Base-by-base conservation (phyloP, 1,140 invertebrate species). In the Neoseiulus cucumeris region DNA sequence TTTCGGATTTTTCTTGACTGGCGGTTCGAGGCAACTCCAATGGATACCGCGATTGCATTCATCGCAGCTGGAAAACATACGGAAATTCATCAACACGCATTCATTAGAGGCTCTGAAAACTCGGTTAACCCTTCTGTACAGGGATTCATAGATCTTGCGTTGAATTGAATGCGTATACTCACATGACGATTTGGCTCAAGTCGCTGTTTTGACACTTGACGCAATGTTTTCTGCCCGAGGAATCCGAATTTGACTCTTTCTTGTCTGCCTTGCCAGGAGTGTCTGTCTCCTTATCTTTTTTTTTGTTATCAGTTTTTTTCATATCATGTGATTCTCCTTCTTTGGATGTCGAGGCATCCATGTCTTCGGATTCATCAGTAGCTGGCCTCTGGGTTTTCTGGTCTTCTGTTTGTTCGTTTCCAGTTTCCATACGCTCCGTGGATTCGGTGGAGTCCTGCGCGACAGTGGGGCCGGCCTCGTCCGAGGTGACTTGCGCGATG, bases 1-100 rank as follows among this genome's bases (percentile, higher is more conserved):
- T 78, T 94, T 94, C 1, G 91, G 91, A 47, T 88, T 87, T 75
- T 93, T 93, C 75, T 90, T 92, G 0, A 91, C 80, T 1, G 91
- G 91, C 42, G 91, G 91, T 75, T 91, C 86, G 66, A 94, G 77
- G 76, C 91, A 95, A 30, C 81, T 82, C 74, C 93, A 93, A 76
- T 95, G 91, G 77, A 90, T 94, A 69, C 85, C 83, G 72, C 87
- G 85, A 72, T 82, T 80, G 75, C 91, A 95, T 74, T 92, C 89
- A 76, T 95, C 91, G 77, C 91, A 95, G 75, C 87, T 91, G 64
- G 9, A 39, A 39, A n/a, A 6, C 4, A 6, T 7, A 45, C 70
- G 12, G 41, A 51, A n/a, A 70, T 74, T 76, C 69, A 33, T 66
- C 5, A 6, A 7, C 14, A 14, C 6, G 28, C 14, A 25, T 68